These are phyloP conservation scores for Aphelenchoides besseyi DNA, from an alignment of 1,140 invertebrate species.

Conservation along the genomic window DNA sequence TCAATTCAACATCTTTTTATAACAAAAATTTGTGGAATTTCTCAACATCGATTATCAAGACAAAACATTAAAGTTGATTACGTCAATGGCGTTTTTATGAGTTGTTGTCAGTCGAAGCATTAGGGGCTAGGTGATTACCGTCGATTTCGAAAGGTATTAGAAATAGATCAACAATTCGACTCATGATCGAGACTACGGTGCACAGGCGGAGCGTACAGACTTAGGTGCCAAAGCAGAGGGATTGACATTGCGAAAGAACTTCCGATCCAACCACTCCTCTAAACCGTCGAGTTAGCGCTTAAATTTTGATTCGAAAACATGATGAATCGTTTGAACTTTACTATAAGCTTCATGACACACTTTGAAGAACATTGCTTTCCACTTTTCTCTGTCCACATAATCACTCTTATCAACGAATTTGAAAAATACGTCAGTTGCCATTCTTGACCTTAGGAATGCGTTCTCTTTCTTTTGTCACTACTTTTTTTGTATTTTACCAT, in stretches of 20 bases:
- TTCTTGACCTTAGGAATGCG: background rate
- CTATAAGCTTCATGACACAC: background rate
- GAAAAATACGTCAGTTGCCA: background rate
- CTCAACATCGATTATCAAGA: background rate
- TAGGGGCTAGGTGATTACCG: background rate
- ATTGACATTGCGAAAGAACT: background rate
- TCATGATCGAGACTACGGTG: background rate
- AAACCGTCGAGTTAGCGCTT: background rate
- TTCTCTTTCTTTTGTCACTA: too few relatives aligned
- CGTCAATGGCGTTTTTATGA: slow-evolving; percentile 3
- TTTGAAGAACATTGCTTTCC: too few relatives aligned
- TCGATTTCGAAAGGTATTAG: background rate
- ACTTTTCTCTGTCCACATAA: background rate
- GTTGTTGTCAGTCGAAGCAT: background rate
- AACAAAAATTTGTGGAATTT: background rate
- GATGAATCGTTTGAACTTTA: background rate
- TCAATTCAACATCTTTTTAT: background rate
- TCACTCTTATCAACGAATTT: background rate
- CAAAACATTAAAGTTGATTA: background rate
- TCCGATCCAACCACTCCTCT: background rate
- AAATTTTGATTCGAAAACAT: background rate
- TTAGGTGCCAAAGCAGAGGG: too few relatives aligned
- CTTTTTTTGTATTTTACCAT: too few relatives aligned
- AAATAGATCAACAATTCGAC: background rate
- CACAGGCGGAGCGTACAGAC: too few relatives aligned